Base-by-base conservation (phyloP, 1,140 invertebrate species). In the Agrypnia vestita region DNA sequence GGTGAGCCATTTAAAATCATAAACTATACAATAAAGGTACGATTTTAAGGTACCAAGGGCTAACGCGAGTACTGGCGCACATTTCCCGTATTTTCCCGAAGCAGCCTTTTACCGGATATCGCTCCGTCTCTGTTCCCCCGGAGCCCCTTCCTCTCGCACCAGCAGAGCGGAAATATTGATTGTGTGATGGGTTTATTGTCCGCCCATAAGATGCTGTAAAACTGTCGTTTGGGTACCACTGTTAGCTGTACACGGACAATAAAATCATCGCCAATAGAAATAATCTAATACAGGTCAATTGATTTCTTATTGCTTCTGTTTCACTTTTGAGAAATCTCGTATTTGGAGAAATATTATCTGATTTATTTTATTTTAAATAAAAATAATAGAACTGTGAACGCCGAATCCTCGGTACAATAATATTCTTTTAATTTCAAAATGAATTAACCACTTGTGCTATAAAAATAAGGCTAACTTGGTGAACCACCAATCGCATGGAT, bases 151-250 rank as follows among this genome's bases (percentile, higher is more conserved):
- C 15, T 46, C 51, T 56, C 35, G 13, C 44, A 13, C 73, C 25
- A n/a, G 59, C 46, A 11, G 56, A 47, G 43, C n/a, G 56, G 12
- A 35, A 43, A 62, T 64, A 76, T 76, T 76, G 75, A 76, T 76
- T 76, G 51, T 76, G 61, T 64, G 75, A 76, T 76, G 75, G 56
- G 43, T 76, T 76, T 76, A 76, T 56, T 64, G 75, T 47, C 12
- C 15, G 59, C 12, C 75, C 75, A 64, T 76, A 47, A 67, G 59
- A 76, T 76, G 59, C 46, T 62, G 75, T 76, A 76, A 76, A 76
- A 62, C 56, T 76, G 75, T 76, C 75, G 43, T 51, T 71, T 64
- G 61, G 61, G 61, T 19, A 35, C 61, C 25, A 64, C 61, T 64
- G 61, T 64, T 64, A 64, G 61, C 61, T 15, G 61, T 64, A 64